Evolutionary conservation across 2,797 vertebrate genomes (phyloP), one percentile per base, ranked within the genome.

Genomic region (Triplophysa bombifrons): DNA sequence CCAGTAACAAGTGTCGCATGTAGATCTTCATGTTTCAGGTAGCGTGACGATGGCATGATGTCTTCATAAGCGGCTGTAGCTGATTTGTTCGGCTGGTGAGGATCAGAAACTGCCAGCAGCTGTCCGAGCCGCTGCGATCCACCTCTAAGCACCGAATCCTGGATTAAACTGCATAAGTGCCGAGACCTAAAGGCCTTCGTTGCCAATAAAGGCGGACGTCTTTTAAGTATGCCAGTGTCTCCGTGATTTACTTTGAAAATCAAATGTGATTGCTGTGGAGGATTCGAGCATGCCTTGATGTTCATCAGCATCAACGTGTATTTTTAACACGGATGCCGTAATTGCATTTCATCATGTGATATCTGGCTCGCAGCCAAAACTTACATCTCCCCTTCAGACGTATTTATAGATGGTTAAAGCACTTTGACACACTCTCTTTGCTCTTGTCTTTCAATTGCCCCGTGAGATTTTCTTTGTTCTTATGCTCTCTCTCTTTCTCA

Each of bases 21-120:
- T 63, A 30, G 56, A 66, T 69, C 16, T 53, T 63, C 38, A 63
- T 84, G 76, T 72, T 73, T 83, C 68, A 84, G 82, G 74, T 77
- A 20, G 58, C 64, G n/a, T 55, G 22, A 44, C 55, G 65, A 65
- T 80, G 69, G 60, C 75, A 53, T 27, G 67, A 80, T 63, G 75
- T 46, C 64, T 85, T 63, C 69, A 65, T 85, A 84, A 85, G 82
- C 84, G 78, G 74, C 76, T 80, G 80, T 77, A 64, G 58, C 71
- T 77, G 80, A 86, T 86, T 84, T 86, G 91, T 91, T 92, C 91
- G 90, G 85, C 88, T 86, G 81, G 83, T 75, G 84, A 88, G 90
- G 91, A 92, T 93, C 89, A 93, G 90, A 86, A 87, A 70, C 86
- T 86, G 86, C 6, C 86, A 92, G 91, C 91, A 92, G 90, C 91